Evolutionary conservation across 2,113 vertebrate species (phyloP), one percentile per base, ranked within the genome.

Genomic region (Falcunculus frontatus): DNA sequence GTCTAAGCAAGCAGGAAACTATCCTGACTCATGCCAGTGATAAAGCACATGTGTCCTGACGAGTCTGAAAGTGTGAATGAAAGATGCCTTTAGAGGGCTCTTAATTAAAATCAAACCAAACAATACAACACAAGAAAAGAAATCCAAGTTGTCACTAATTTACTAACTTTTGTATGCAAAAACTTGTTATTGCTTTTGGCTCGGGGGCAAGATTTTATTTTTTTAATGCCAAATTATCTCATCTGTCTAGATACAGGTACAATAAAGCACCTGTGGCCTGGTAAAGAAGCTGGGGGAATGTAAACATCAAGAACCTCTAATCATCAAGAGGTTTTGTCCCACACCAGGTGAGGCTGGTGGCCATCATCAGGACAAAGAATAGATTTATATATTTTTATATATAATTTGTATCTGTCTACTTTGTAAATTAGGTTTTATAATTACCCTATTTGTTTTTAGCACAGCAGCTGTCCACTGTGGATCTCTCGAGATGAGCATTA

Each of bases 401-500:
- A 35, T 7, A 4, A 33, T 29, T 44, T 50, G 13, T 35, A 18
- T 3, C 20, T 23, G 9, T 53, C 14, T 16, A 52, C 21, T 30
- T 52, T 39, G 29, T 21, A 46, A 37, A n/a, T 59, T 39, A 46
- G 33, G n/a, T 82, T 59, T 89, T 15, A 30, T 27, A 32, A 76
- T 30, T 1, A 17, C 32, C 9, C 27, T 27, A 0, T 37, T 18
- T 65, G 49, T 32, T 46, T 60, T n/a, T 6, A 32, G 29, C 10
- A 47, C 3, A 78, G 49, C 44, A 55, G 5, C 27, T 7, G 6
- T 3, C 12, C 41, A 49, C 32, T 1, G 32, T 7, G 26, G 16
- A 25, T 26, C n/a, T 52, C 29, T 4, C 0, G 0, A 84, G 64
- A 46, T 10, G 5, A 64, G 26, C 30, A 47, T 0, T 1, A 1